phyloP scores from a whole-genome alignment of 2,888 invertebrate genomes.

The Dione vanillae region DNA sequence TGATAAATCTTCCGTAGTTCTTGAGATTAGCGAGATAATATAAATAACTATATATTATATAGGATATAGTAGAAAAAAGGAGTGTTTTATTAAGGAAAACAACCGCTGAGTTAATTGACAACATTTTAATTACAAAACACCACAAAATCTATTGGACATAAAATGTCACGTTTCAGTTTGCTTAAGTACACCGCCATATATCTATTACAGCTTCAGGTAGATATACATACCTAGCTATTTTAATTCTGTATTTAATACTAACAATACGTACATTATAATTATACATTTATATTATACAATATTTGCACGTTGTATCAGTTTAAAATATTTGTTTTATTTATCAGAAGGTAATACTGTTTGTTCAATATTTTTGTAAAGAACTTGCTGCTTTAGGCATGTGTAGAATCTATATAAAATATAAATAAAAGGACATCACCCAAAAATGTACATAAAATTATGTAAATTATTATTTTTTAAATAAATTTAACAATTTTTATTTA shows the following conservation, averaged over 20 bases:
- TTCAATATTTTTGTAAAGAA: slow-evolving; percentile 13
- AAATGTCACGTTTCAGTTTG: slow-evolving; percentile 75
- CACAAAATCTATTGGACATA: slow-evolving; percentile 81
- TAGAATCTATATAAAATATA: slow-evolving; percentile 9
- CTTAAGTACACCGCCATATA: slow-evolving; percentile 78
- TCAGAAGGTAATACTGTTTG: slow-evolving; percentile 39
- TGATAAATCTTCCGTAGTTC: too few species aligned
- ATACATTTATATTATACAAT: slow-evolving; percentile 70
- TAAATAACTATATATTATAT: too few species aligned
- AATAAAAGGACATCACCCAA: slow-evolving; percentile 10
- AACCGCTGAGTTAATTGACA: slow-evolving; percentile 76
- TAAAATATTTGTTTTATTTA: slow-evolving; percentile 33
- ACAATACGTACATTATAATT: slow-evolving; percentile 74
- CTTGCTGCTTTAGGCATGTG: slow-evolving; percentile 14
- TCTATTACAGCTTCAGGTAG: slow-evolving; percentile 72
- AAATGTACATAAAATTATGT: neutral
- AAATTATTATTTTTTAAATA: neutral
- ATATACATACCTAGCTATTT: slow-evolving; percentile 57
- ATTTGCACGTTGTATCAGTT: slow-evolving; percentile 58
- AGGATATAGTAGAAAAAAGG: neutral
- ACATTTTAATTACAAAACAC: slow-evolving; percentile 85
- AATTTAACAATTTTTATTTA: slow-evolving; percentile 2
- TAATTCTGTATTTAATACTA: slow-evolving; percentile 79
- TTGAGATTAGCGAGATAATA: too few species aligned
- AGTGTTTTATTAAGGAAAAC: slow-evolving; percentile 35